Evolutionary conservation across 2,888 invertebrate species (phyloP).

Genomic region (Clanis bilineata): DNA sequence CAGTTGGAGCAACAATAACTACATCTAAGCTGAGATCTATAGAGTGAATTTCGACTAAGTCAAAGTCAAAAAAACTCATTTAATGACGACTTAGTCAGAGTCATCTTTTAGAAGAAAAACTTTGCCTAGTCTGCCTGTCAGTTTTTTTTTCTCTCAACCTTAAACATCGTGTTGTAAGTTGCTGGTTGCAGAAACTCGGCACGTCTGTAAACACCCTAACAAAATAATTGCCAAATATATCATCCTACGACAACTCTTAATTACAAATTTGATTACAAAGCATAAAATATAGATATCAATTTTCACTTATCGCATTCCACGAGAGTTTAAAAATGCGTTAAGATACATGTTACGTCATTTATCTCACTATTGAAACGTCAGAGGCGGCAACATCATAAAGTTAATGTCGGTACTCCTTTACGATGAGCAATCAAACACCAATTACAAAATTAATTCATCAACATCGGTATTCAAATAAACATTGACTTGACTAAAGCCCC

Average conservation of each 20-base stretch:
- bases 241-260: not conserved
- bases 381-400: slow-evolving; percentile 42
- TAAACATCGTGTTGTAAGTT: no score
- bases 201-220: not conserved
- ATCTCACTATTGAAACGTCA: slow-evolving; percentile 27
- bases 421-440: slow-evolving; percentile 39
- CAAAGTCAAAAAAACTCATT: no score
- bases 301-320: slow-evolving; percentile 43
- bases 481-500: no score
- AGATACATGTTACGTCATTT: slow-evolving; percentile 39
- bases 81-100: no score
- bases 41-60: no score
- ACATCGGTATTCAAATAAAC: slow-evolving; percentile 45
- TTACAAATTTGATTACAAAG: slow-evolving; percentile 14
- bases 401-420: slow-evolving; percentile 36
- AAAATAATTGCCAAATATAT: not conserved
- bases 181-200: no score
- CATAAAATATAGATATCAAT: slow-evolving; percentile 26
- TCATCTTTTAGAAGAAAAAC: no score
- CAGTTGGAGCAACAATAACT: no score
- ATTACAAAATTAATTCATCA: slow-evolving; percentile 55
- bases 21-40: no score
- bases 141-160: no score
- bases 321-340: slow-evolving; percentile 46
- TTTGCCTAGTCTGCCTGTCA: no score